Conservation (phyloP, 2,113 vertebrate genomes). For the Ptilonorhynchus violaceus region DNA sequence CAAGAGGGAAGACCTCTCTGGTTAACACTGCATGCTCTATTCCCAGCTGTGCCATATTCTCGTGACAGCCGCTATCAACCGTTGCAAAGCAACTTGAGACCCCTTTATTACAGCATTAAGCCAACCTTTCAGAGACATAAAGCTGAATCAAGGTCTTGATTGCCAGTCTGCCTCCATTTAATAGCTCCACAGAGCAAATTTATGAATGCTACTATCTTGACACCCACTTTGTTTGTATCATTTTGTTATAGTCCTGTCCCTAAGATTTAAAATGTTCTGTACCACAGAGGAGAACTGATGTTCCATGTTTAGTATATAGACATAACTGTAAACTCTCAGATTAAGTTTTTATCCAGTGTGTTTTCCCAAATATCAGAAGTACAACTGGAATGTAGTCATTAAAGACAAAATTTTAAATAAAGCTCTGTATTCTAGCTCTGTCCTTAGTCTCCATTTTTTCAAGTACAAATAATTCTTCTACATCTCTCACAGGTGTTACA, state of each 20-base stretch:
- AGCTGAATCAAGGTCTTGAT: neutral
- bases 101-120: constrained; percentile 3
- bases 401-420: neutral
- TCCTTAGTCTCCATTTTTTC: neutral
- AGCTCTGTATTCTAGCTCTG: neutral
- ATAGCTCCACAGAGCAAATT: neutral
- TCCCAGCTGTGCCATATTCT: neutral
- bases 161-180: neutral
- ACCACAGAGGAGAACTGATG: neutral
- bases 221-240: neutral
- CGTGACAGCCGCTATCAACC: neutral
- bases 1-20: neutral
- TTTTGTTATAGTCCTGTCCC: neutral
- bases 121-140: neutral
- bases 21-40: neutral
- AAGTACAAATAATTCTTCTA: neutral
- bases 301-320: neutral
- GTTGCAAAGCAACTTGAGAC: neutral
- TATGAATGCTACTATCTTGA: neutral
- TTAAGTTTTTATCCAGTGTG: neutral
- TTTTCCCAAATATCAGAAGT: neutral
- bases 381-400: neutral
- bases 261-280: neutral
- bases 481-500: neutral
- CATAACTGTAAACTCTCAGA: neutral